Base-by-base conservation (phyloP, 1,140 invertebrate genomes). In the Philopotamus ludificatus region DNA sequence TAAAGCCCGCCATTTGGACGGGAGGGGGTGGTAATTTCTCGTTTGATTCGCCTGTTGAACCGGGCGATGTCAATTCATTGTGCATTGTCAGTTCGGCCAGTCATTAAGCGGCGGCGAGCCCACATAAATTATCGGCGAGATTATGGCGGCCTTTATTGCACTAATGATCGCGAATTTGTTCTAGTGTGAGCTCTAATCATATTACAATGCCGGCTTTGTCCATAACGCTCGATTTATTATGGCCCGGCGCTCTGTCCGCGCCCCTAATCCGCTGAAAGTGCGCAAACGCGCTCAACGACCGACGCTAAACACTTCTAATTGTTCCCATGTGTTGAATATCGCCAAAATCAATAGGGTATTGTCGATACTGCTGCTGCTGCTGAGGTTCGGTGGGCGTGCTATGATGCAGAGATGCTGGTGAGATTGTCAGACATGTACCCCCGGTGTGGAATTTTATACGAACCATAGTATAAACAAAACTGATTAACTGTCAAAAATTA, bases 191-290 rank as follows among this genome's bases (percentile, higher is more conserved):
- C 58, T 21, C 58, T 62, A 62, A 60, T 66, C 59, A 66, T 57
- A 57, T 62, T 62, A 58, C 49, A 53, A 42, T 61, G 44, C 60
- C 58, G 44, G 34, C 60, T 28, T 53, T 50, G 65, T 21, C 23
- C 65, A 63, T 67, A 67, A 67, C 58, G 49, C 65, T 45, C 65
- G 65, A 67, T 67, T 67, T 67, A 67, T 63, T 62, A 50, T 41
- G 18, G 57, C 34, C 18, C 21, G 22, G 16, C 57, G 22, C 41
- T 57, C 25, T 39, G 53, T 57, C 20, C 53, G 15, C 12, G 7
- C 16, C 26, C 4, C n/a, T 57, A 57, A 57, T 57, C 53, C 28
- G 26, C 20, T 20, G 9, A 16, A 53, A 39, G 18, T 2, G 12
- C 50, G 21, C 23, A 21, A 1, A 25, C 25, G 22, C 20, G 16